Conservation (phyloP, 2,888 invertebrate genomes). For the Drosophila helvetica region DNA sequence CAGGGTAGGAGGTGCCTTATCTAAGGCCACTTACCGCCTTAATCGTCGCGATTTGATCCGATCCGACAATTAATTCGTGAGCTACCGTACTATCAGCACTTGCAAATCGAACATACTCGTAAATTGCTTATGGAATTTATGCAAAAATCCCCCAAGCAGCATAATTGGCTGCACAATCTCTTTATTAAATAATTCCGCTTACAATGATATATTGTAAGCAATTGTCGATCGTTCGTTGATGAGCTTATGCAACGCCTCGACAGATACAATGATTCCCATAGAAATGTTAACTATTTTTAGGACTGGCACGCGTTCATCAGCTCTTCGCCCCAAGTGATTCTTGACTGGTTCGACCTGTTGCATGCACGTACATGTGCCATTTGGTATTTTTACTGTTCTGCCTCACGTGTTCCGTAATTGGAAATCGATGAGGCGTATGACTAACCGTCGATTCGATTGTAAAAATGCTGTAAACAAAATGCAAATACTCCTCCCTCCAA, state of each 20-base stretch:
- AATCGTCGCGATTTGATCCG: slow-evolving; percentile 52
- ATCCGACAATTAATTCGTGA: slow-evolving; percentile 51
- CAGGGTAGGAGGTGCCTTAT: slow-evolving; percentile 44
- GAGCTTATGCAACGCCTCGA: slow-evolving; percentile 29
- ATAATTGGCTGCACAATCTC: slow-evolving; percentile 38
- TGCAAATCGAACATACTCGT: slow-evolving; percentile 60
- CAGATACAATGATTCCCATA: background rate
- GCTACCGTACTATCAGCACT: slow-evolving; percentile 73
- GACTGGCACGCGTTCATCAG: slow-evolving; percentile 46
- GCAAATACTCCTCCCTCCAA: slow-evolving; percentile 13
- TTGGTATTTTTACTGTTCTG: slow-evolving; percentile 57
- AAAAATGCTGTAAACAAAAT: slow-evolving; percentile 38
- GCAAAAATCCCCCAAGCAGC: slow-evolving; percentile 21
- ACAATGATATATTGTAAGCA: slow-evolving; percentile 42
- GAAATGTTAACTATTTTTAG: slow-evolving; percentile 28
- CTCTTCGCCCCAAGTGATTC: slow-evolving; percentile 7
- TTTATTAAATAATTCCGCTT: slow-evolving; percentile 56
- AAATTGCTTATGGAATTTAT: slow-evolving; percentile 33
- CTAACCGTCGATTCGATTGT: slow-evolving; percentile 16
- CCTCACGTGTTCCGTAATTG: slow-evolving; percentile 70
- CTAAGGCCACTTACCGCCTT: slow-evolving; percentile 38
- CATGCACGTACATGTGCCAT: slow-evolving; percentile 35
- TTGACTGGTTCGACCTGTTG: slow-evolving; percentile 66
- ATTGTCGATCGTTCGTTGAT: slow-evolving; percentile 6
- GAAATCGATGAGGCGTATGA: slow-evolving; percentile 15